A percentile compares a stretch with the other conserved stretches of the same genome.
Evolutionary conservation across 2,888 invertebrate species (phyloP).

Genomic region (Merodon equestris): DNA sequence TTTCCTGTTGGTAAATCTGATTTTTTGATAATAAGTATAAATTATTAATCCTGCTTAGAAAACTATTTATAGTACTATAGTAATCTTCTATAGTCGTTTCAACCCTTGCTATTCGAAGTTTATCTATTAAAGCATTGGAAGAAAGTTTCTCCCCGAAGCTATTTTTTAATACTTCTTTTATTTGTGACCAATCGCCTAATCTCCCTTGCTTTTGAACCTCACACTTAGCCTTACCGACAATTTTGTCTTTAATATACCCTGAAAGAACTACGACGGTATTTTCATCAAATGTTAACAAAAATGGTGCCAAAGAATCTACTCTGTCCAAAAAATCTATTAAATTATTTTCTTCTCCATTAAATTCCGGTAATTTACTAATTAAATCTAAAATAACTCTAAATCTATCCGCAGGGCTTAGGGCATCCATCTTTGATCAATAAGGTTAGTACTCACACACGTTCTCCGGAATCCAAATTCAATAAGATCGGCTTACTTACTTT

Average conservation of each 20-base stretch:
- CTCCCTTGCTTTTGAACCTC: conserved; percentile 23
- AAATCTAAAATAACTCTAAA: conserved; percentile 16
- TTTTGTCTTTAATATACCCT: conserved; percentile 25
- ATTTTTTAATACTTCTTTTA: conserved; percentile 30
- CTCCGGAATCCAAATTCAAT: too few species aligned
- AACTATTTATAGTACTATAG: conserved; percentile 21
- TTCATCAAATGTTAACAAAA: too few species aligned
- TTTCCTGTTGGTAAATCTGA: conserved; percentile 3
- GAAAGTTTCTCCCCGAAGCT: conserved; percentile 33
- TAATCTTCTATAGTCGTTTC: conserved; percentile 41
- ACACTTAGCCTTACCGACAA: conserved; percentile 25
- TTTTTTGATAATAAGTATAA: not conserved
- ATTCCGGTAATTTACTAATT: conserved; percentile 12
- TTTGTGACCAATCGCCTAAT: conserved; percentile 14
- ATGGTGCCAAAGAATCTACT: conserved; percentile 23
- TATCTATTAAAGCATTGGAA: conserved; percentile 21
- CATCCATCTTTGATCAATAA: conserved; percentile 2
- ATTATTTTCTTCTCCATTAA: conserved; percentile 21
- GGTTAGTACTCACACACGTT: too few species aligned
- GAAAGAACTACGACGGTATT: too few species aligned
- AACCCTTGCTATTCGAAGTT: conserved; percentile 23
- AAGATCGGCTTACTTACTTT: too few species aligned
- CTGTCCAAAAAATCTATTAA: conserved; percentile 28
- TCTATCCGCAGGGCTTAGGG: conserved; percentile 1
- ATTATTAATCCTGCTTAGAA: not conserved